Evolutionary conservation across 2,113 vertebrate species (phyloP), one percentile per base, ranked within the genome.

Genomic region (Colossoma macropomum): DNA sequence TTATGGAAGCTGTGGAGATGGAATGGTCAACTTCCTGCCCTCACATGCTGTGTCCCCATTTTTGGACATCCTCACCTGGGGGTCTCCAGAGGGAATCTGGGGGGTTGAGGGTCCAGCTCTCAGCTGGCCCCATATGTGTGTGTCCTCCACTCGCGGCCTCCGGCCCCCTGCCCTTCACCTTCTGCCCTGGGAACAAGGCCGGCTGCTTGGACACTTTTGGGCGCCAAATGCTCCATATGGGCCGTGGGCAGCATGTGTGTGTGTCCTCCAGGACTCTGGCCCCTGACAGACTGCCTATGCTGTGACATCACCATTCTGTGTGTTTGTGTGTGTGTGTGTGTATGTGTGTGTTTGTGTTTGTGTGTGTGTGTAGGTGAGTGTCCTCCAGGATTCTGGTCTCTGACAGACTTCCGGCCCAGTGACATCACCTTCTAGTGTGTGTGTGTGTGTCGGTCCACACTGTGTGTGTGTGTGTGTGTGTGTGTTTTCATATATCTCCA

Each of bases 211-310:
- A 91, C 87, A 69, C 92, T 92, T 92, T 90, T 92, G 92, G 93
- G 92, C 86, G 92, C 93, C 93, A 95, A 92, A 86, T 90, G 91
- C 89, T 93, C 93, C 94, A 95, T 95, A 95, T 94, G 94, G 92
- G 91, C 88, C 88, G 89, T 85, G 80, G 87, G 91, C 88, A 80
- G 90, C 75, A 62, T 86, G 81, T 81, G 50, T 80, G 72, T 65
- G n/a, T 80, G 72, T 92, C 87, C 87, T 83, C 66, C 69, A 85
- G 83, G 80, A 86, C 74, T 76, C 38, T 56, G 84, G 84, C 71
- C 72, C 80, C 71, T 77, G 74, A 83, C 65, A 77, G 81, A 83
- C 74, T 54, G 66, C 65, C 65, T 83, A 74, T 77, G 30, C 52
- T 48, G 65, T 70, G 74, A 60, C 56, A 62, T 77, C 56, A 62